These are phyloP conservation scores for Montipora efflorescens DNA, from an alignment of 64 coral and sea anemone species.

Conservation along the genomic window DNA sequence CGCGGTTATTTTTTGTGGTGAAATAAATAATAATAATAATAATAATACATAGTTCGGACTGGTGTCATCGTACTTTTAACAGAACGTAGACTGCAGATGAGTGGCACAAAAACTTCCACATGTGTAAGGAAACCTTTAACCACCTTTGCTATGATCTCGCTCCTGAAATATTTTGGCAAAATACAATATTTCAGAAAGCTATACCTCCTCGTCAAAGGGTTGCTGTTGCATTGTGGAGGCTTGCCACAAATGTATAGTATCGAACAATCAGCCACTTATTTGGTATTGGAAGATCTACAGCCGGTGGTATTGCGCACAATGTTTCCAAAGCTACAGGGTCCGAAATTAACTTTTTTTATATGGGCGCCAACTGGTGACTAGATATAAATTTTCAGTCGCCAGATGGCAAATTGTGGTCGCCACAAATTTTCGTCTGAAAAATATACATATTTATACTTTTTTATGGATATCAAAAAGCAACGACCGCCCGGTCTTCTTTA, in stretches of 20 bases:
- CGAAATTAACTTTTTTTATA: no score
- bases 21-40: no score
- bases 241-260: constrained; percentile 20
- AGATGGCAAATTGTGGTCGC: no score
- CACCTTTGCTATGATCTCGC: background rate
- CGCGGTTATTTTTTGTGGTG: no score
- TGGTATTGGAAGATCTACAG: background rate
- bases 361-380: no score
- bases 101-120: background rate
- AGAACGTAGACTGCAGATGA: background rate
- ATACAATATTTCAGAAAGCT: constrained; percentile 2
- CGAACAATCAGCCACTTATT: background rate
- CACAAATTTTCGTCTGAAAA: no score
- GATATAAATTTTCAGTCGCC: no score
- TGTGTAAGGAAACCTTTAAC: constrained; percentile 18
- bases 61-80: background rate
- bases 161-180: background rate
- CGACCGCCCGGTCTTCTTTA: no score
- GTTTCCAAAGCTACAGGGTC: background rate
- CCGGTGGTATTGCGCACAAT: background rate
- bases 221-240: background rate
- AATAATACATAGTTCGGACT: background rate
- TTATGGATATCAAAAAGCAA: no score
- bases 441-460: no score
- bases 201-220: background rate